Conservation (phyloP, 2,797 vertebrate species). For the Sebastes ruberrimus region DNA sequence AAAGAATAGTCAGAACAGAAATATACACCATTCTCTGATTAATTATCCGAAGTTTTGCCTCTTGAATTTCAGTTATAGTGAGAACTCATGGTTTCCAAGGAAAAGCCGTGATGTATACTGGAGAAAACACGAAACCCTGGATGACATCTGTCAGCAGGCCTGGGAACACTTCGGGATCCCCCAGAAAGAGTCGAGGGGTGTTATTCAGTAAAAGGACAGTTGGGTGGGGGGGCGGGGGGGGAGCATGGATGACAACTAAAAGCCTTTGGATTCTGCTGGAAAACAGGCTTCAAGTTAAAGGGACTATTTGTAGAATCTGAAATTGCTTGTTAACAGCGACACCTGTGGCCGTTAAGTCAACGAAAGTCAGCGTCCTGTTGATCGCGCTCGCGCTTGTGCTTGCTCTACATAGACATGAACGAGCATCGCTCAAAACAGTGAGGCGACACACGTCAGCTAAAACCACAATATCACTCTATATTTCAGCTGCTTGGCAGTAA, state of each 20-base stretch:
- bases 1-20: constrained; percentile 3
- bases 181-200: background rate
- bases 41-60: background rate
- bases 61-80: background rate
- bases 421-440: too few species aligned
- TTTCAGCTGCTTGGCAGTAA: too few species aligned
- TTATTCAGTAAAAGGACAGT: background rate
- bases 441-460: too few species aligned
- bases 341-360: too few species aligned
- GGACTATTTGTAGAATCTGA: too few species aligned
- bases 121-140: constrained; percentile 1
- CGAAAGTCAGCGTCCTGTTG: too few species aligned
- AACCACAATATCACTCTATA: too few species aligned
- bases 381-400: too few species aligned
- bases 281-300: background rate
- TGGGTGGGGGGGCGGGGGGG: background rate
- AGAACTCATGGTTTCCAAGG: background rate
- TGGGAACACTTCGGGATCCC: background rate
- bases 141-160: constrained; percentile 11
- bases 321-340: too few species aligned
- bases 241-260: constrained; percentile 1
- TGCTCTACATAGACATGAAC: too few species aligned
- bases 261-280: background rate
- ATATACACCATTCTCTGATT: constrained; percentile 11
- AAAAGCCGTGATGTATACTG: background rate